These are phyloP conservation scores for Agrenia bidenticulata DNA, from an alignment of 2,888 invertebrate species.

Conservation along the genomic window DNA sequence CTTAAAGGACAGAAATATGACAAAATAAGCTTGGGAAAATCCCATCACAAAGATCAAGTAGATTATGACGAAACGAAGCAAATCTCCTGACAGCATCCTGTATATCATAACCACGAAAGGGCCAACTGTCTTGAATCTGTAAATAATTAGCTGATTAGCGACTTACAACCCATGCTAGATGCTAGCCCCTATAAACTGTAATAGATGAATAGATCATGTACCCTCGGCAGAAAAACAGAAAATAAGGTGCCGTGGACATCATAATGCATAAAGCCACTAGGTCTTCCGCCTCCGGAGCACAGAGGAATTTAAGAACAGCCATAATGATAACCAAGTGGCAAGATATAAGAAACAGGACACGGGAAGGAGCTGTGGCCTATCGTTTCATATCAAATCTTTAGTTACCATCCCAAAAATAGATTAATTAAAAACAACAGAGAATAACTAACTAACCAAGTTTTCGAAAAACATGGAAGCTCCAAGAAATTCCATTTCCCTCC, in stretches of 20 bases:
- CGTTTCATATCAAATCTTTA: background rate
- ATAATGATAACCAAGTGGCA: conserved; percentile 84
- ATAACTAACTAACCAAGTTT: conserved; percentile 74
- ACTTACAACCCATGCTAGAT: background rate
- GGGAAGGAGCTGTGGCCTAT: conserved; percentile 81
- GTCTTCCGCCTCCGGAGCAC: conserved; percentile 85
- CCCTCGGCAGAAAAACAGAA: conserved; percentile 88
- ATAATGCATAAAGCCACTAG: conserved; percentile 88
- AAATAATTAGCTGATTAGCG: conserved; percentile 52
- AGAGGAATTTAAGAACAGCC: conserved; percentile 79
- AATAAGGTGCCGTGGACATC: conserved; percentile 93
- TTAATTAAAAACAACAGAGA: background rate
- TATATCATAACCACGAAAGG: conserved; percentile 99
- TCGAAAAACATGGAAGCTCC: conserved; percentile 93
- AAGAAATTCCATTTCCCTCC: conserved; percentile 84
- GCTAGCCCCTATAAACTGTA: background rate
- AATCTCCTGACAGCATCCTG: conserved; percentile 95
- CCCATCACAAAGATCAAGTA: conserved; percentile 96
- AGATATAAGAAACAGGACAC: conserved; percentile 92
- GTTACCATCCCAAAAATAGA: background rate
- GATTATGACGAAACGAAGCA: conserved; percentile 91
- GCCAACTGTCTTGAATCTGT: conserved; percentile 93
- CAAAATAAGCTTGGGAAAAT: conserved; percentile 94
- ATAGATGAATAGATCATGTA: no score
- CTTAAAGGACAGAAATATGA: conserved; percentile 85